phyloP scores from a whole-genome alignment of 1,140 invertebrate genomes.

The Araneus ventricosus region DNA sequence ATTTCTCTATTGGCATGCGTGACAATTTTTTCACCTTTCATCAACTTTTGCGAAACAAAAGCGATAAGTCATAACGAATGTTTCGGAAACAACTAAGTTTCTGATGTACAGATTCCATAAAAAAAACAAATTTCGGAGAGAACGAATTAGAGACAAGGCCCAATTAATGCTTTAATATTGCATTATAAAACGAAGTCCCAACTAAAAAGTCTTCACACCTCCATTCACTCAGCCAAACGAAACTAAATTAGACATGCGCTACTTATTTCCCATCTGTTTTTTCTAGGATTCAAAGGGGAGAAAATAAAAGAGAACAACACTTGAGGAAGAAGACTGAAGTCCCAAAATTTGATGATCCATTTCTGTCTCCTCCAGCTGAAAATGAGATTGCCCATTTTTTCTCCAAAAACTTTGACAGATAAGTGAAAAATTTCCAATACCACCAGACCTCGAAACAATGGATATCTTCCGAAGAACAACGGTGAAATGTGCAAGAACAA shows the following conservation, averaged over 20 bases:
- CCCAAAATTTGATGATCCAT: neutral
- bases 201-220: neutral
- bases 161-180: neutral
- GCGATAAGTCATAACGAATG: no score
- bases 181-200: neutral
- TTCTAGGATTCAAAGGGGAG: neutral
- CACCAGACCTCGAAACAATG: no score
- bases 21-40: no score
- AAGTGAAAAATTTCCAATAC: neutral
- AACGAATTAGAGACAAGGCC: neutral
- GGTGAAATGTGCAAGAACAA: no score
- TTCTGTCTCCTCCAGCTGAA: neutral
- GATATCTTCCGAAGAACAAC: no score
- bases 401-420: neutral
- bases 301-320: neutral
- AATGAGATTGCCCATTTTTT: neutral
- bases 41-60: no score
- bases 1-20: no score
- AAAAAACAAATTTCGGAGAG: no score
- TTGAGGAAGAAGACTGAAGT: neutral
- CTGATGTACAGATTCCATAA: no score
- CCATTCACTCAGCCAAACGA: neutral
- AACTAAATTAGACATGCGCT: slow-evolving; percentile 14
- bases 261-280: neutral
- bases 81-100: no score